Evolutionary conservation across 2,797 vertebrate genomes (phyloP), one percentile per base, ranked within the genome.

Genomic region (Echiichthys vipera): DNA sequence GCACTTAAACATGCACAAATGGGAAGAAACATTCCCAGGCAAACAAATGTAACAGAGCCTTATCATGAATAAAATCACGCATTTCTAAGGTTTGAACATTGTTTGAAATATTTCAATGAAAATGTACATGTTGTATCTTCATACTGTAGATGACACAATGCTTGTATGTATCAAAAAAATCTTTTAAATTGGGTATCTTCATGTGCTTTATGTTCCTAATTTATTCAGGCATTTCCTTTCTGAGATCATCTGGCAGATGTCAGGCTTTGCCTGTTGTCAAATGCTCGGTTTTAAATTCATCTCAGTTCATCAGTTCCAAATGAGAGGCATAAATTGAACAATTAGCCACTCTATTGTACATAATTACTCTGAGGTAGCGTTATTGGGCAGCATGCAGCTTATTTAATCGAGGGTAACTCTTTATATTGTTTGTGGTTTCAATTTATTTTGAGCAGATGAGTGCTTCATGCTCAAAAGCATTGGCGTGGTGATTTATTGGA

Each of bases 391-490:
- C 5, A n/a, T 54, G 54, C 40, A 42, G 57, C 67, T 72, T 49
- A 72, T 83, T 82, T 76, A 88, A 84, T 74, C 42, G 73, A 72
- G 74, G 51, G 14, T 62, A 69, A 54, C 55, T 58, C 43, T 58
- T 75, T 9, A 40, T 61, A 51, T 62, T 84, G 74, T 89, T 88
- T 88, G 88, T 76, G 64, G 63, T 83, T 78, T 78, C 57, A 81
- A 54, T 89, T 76, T 62, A 72, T 81, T 78, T 73, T 54, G 27
- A 63, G 61, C 76, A 75, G 71, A 68, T 72, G 69, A 83, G 67
- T 13, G 10, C 56, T 32, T 24, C 65, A 65, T 11, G 79, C 68
- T 81, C 59, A 43, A 45, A 66, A 51, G 62, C 59, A 9, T 68
- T 29, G n/a, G 49, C 5, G 0, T 13, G 11, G 37, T 83, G 70